Evolutionary conservation across 2,888 invertebrate genomes (phyloP).

Genomic region (Polyommatus icarus): DNA sequence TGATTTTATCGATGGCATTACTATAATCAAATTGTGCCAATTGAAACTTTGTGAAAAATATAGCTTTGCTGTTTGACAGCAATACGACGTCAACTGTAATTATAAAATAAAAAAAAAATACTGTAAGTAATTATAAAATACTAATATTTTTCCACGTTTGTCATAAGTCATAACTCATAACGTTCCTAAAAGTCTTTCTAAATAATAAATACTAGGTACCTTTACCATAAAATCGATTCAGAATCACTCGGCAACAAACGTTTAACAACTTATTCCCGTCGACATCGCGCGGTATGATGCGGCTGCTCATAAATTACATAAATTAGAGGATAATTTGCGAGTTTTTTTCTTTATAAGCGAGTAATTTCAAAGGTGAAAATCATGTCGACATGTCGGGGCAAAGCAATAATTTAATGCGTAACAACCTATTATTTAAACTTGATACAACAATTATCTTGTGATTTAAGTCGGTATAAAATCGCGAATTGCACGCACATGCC

Average conservation of each 20-base stretch:
- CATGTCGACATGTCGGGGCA: constrained; percentile 42
- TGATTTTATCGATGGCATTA: not conserved
- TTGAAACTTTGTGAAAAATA: not conserved
- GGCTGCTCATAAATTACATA: constrained; percentile 3
- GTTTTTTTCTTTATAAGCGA: constrained; percentile 30
- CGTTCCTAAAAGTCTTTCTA: not conserved
- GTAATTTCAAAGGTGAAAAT: constrained; percentile 45
- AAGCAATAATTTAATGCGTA: constrained; percentile 44
- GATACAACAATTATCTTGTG: constrained; percentile 45
- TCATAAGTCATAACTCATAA: not conserved
- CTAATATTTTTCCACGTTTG: too few species aligned
- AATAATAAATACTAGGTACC: not conserved
- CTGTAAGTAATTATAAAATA: too few species aligned
- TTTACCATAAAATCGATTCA: not conserved
- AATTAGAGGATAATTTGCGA: constrained; percentile 31
- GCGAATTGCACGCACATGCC: constrained; percentile 43
- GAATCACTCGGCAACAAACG: not conserved
- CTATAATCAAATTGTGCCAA: not conserved
- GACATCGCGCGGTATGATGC: not conserved
- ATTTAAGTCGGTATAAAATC: constrained; percentile 43
- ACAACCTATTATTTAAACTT: constrained; percentile 39
- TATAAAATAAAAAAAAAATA: not conserved
- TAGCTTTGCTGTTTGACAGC: not conserved
- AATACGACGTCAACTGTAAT: not conserved
- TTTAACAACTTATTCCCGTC: not conserved